Conservation (phyloP, 2,113 vertebrate genomes). For the Rissa tridactyla region DNA sequence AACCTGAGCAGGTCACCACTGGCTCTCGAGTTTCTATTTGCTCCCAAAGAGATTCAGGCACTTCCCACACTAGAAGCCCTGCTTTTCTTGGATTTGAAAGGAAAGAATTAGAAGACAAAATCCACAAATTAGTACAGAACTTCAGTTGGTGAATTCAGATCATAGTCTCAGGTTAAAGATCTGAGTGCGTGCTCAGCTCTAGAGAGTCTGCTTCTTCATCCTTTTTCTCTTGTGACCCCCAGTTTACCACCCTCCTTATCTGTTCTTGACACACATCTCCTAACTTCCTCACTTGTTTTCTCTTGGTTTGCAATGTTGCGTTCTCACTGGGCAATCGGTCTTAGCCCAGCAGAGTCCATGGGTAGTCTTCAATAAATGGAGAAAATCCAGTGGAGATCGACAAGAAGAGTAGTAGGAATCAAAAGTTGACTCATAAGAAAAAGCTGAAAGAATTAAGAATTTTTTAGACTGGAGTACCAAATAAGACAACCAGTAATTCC, state of each 20-base stretch:
- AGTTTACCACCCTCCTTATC: neutral
- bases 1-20: neutral
- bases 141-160: neutral
- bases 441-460: neutral
- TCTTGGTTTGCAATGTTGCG: neutral
- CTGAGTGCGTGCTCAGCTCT: neutral
- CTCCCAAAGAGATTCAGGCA: neutral
- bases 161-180: neutral
- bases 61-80: neutral
- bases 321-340: neutral
- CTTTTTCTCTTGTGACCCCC: neutral
- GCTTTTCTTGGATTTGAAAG: neutral
- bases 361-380: neutral
- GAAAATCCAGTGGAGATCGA: neutral
- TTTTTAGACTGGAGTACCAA: neutral
- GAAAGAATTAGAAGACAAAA: neutral
- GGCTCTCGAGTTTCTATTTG: neutral
- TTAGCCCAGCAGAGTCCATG: neutral
- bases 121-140: neutral
- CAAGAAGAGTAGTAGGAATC: neutral
- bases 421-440: neutral
- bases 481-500: neutral
- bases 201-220: neutral
- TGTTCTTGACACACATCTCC: neutral
- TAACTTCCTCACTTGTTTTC: neutral